Base-by-base conservation (phyloP, 2,888 invertebrate genomes). In the Stegana nigrithorax region DNA sequence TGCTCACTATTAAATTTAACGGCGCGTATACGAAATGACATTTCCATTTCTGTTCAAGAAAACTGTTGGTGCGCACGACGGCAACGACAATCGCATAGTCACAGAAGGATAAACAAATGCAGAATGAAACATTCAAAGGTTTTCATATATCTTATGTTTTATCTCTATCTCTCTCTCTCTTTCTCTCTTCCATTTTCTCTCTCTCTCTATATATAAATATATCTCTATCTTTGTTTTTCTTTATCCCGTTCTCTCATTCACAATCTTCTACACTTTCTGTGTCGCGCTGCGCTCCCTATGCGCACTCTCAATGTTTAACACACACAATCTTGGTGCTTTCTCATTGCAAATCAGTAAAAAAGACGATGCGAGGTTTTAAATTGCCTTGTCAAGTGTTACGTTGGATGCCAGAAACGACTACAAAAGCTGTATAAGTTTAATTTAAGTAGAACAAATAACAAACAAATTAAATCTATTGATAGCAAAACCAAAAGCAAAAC, bases 351-450 rank as follows among this genome's bases (percentile, higher is more conserved):
- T 73, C 70, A 85, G 85, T 85, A 76, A 85, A 84, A 84, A 82
- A 76, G 81, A 84, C 83, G 83, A 81, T 84, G 71, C 81, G 83
- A 81, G 83, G 85, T 82, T 81, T 84, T 81, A 81, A 82, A 82
- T 84, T 84, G 85, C 85, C 85, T 83, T 85, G 84, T 82, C 82
- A 81, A 83, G 81, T 85, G 78, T 83, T 84, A 80, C 83, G 84
- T 81, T 85, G 84, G 85, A 84, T 85, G 82, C 85, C 85, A 84
- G 84, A 85, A 82, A 81, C 83, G 82, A 85, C 85, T 82, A 83
- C 84, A 81, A 85, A 84, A 81, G 82, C 83, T 82, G 84, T 85
- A 82, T 84, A 81, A 76, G 66, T 75, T 75, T 73, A 74, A 74
- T 80, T 75, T 80, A 82, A 83, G 82, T 81, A 83, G 82, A 78